Percentiles rank a stretch among this genome's conserved stretches.
Evolutionary conservation across 2,797 vertebrate genomes (phyloP).

Genomic region (Bufotes viridis): DNA sequence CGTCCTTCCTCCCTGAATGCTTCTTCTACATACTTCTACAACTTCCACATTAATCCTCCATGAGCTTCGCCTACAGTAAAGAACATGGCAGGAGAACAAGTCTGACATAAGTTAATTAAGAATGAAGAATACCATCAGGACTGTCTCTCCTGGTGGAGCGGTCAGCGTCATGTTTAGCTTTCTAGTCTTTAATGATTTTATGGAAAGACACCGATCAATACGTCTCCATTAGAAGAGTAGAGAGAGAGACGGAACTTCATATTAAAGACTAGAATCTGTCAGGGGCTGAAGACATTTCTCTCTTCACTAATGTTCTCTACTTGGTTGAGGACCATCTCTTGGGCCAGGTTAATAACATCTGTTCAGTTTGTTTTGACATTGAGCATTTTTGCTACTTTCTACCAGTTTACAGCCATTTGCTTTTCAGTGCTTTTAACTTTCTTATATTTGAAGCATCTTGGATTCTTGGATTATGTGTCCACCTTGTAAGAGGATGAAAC

Average conservation of each 20-base stretch:
- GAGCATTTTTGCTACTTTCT: constrained; percentile 23
- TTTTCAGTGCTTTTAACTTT: constrained; percentile 1
- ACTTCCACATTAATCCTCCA: neutral
- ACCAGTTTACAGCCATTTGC: constrained; percentile 8
- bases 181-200: constrained; percentile 25
- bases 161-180: neutral
- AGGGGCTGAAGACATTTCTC: neutral
- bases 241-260: constrained; percentile 17
- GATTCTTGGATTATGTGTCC: neutral
- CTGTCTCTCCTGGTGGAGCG: constrained; percentile 16
- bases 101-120: constrained; percentile 23
- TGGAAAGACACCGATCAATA: constrained; percentile 46
- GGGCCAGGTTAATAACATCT: constrained; percentile 31
- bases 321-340: neutral
- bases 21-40: too few species aligned
- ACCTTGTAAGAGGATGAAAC: too few species aligned
- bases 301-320: neutral
- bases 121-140: constrained; percentile 20
- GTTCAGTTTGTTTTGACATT: constrained; percentile 23
- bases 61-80: neutral
- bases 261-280: constrained; percentile 7
- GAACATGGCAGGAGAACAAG: neutral
- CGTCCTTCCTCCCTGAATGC: neutral
- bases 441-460: neutral
- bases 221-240: constrained; percentile 41